These are phyloP conservation scores for Laticauda laticaudata DNA, from an alignment of 2,113 vertebrate genomes.

Conservation along the genomic window DNA sequence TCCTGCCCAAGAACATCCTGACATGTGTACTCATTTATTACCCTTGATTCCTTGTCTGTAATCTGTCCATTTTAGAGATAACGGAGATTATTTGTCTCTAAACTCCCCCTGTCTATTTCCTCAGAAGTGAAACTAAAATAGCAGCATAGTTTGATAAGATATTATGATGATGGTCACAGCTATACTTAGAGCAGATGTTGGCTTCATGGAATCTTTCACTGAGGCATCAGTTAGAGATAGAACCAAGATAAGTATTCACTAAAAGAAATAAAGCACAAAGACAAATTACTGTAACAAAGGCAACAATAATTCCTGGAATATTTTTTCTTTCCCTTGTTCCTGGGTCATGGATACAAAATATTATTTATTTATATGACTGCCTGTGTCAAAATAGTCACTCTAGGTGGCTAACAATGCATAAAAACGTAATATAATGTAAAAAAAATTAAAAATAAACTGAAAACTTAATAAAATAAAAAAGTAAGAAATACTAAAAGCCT, in stretches of 20 bases:
- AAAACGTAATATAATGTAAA: neutral
- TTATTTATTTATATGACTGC: neutral
- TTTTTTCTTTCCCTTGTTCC: neutral
- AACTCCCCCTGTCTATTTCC: neutral
- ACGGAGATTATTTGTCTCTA: neutral
- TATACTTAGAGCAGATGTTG: neutral
- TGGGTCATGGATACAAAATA: neutral
- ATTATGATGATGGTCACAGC: neutral
- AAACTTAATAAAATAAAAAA: neutral
- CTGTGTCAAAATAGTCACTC: neutral
- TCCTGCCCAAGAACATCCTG: neutral
- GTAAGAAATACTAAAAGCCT: neutral
- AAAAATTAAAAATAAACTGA: neutral
- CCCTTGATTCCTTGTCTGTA: neutral
- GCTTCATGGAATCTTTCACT: neutral
- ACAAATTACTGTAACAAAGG: neutral
- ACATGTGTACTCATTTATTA: neutral
- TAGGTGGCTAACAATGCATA: neutral
- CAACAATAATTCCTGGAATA: neutral
- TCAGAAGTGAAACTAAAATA: neutral
- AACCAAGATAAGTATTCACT: neutral
- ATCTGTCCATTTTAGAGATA: neutral
- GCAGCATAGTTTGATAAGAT: neutral
- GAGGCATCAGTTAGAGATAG: neutral
- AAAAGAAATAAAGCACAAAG: neutral